Evolutionary conservation across 2,888 invertebrate genomes (phyloP), one percentile per base, ranked within the genome.

Genomic region (Formica aserva): DNA sequence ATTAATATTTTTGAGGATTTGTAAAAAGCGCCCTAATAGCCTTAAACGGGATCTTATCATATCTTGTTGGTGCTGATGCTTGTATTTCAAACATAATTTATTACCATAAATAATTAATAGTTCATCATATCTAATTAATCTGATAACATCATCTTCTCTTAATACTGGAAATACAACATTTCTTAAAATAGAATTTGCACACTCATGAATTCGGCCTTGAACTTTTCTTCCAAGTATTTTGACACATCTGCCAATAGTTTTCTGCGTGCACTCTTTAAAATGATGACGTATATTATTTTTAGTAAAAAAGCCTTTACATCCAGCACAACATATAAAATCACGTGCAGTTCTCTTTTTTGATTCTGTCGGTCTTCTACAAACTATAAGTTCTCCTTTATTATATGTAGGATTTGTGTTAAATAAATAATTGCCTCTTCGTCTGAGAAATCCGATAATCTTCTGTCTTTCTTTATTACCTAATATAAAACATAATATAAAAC

Each of bases 151-250:
- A n/a, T 69, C 29, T 18, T 69, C 48, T 69, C 48, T 69, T 32
- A 69, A n/a, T 48, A 48, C 26, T 11, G 67, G 48, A 32, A 69
- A 69, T 32, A 69, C n/a, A 29, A 32, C 3, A 32, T 69, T 52
- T 69, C 48, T 69, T n/a, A 69, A 32, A 69, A 52, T 69, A 29
- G 52, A 52, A 32, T 69, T 69, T 32, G 69, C 69, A 22, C 52
- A 13, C 35, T 32, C 32, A 32, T 32, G 48, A 52, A 69, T 69
- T 48, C 48, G 69, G 15, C 48, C n/a, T 69, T 48, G 11, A 32
- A 69, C n/a, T 69, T 69, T 48, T 18, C n/a, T 69, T 32, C 52
- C 69, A 52, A 69, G 48, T 52, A 32, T 29, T n/a, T 48, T 69
- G n/a, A 48, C 48, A 45, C 4, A 41, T 66, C 66, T 66, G 4